Evolutionary conservation across 2,113 vertebrate genomes (phyloP).

Genomic region (Oncorhynchus masou): DNA sequence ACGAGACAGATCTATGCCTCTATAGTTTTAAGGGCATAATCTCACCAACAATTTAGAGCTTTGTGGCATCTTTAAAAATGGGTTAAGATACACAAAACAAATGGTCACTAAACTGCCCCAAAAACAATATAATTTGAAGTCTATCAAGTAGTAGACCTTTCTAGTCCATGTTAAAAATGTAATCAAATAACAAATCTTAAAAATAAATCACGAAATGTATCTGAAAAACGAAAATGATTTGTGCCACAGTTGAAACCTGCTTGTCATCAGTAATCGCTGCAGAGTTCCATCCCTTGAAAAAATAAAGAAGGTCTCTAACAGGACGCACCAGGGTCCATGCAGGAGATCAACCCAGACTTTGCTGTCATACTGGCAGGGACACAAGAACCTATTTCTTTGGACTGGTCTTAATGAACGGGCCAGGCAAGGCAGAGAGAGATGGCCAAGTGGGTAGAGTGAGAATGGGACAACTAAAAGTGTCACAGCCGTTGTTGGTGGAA

Average conservation of each 20-base stretch:
- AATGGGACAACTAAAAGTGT: background rate
- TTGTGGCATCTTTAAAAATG: too few species aligned
- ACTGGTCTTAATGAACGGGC: slow-evolving; percentile 21
- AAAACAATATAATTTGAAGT: background rate
- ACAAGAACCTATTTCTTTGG: slow-evolving; percentile 44
- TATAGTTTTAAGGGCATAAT: too few species aligned
- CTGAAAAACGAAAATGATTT: too few species aligned
- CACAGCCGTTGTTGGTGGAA: too few species aligned
- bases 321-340: slow-evolving; percentile 15
- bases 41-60: too few species aligned
- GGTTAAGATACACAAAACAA: too few species aligned
- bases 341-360: slow-evolving; percentile 30
- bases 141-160: background rate
- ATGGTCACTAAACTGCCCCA: too few species aligned
- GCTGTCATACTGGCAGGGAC: slow-evolving; percentile 19
- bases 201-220: too few species aligned
- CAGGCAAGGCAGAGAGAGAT: background rate
- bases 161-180: background rate
- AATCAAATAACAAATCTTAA: too few species aligned
- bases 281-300: slow-evolving; percentile 28
- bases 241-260: background rate
- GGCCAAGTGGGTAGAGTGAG: background rate
- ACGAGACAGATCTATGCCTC: background rate
- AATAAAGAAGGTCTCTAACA: slow-evolving; percentile 16
- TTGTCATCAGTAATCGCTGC: slow-evolving; percentile 28